Percentiles rank a stretch among this genome's conserved stretches.
phyloP scores from a whole-genome alignment of 1,140 invertebrate species.

The Meteorus sp. region DNA sequence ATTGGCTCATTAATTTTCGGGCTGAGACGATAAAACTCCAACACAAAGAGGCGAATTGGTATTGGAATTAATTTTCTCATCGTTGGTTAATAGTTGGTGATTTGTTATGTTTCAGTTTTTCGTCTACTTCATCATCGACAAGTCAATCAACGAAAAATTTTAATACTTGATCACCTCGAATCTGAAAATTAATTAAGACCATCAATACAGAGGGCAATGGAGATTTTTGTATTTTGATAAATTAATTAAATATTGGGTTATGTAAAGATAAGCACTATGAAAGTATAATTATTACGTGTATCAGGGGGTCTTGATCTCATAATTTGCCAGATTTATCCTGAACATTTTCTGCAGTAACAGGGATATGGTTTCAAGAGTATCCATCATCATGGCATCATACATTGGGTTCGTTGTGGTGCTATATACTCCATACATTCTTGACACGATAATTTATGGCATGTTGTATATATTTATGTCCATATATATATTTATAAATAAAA shows the following conservation, averaged over 20 bases:
- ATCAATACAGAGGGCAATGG: too few species aligned
- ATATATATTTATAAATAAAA: constrained; percentile 22
- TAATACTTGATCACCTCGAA: too few species aligned
- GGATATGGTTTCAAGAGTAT: constrained; percentile 51
- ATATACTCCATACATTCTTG: constrained; percentile 12
- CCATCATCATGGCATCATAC: constrained; percentile 39
- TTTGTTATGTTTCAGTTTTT: too few species aligned
- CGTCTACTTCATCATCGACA: too few species aligned
- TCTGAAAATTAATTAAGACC: too few species aligned
- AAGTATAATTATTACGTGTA: not conserved
- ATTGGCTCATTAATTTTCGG: too few species aligned
- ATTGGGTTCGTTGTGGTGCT: constrained; percentile 23
- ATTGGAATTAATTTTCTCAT: too few species aligned
- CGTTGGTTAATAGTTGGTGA: too few species aligned
- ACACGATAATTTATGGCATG: constrained; percentile 6
- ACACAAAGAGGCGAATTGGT: too few species aligned
- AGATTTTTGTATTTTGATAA: not conserved
- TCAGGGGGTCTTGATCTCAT: not conserved
- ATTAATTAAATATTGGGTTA: constrained; percentile 1
- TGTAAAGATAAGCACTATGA: not conserved
- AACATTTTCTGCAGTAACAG: constrained; percentile 31
- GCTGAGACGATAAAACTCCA: too few species aligned
- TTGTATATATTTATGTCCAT: constrained; percentile 16
- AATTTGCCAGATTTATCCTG: not conserved
- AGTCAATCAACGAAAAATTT: too few species aligned